These are phyloP conservation scores for Drosophila bunnanda DNA, from an alignment of 2,888 invertebrate species.

Conservation along the genomic window DNA sequence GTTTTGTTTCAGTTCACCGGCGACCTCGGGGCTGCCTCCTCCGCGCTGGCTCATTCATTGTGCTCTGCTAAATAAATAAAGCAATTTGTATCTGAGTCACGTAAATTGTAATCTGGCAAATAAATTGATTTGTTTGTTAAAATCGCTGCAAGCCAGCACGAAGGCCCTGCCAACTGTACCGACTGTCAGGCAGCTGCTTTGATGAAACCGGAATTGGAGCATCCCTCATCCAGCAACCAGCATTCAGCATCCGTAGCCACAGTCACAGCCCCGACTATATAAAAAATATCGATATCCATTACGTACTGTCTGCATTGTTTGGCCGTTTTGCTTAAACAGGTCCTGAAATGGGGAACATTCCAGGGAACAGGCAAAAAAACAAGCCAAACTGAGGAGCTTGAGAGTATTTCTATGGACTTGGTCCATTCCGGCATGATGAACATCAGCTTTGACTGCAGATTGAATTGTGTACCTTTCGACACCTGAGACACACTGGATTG, in stretches of 20 bases:
- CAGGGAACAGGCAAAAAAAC: neutral
- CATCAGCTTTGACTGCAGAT: conserved; percentile 5
- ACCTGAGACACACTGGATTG: conserved; percentile 40
- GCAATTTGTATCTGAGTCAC: conserved; percentile 73
- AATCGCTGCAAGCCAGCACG: conserved; percentile 46
- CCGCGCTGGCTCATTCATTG: conserved; percentile 25
- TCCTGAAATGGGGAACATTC: conserved; percentile 18
- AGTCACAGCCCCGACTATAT: conserved; percentile 18
- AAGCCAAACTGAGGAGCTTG: neutral
- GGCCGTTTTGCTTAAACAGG: conserved; percentile 21
- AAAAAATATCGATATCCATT: conserved; percentile 45
- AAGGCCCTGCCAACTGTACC: conserved; percentile 39
- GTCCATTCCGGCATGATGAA: conserved; percentile 2
- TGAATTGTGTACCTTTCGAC: conserved; percentile 52
- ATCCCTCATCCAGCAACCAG: conserved; percentile 17
- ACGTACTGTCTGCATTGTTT: conserved; percentile 15
- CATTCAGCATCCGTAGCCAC: conserved; percentile 1
- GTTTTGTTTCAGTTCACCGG: conserved; percentile 36
- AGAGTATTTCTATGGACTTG: neutral
- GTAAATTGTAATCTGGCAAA: conserved; percentile 75
- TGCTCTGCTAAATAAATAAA: conserved; percentile 54
- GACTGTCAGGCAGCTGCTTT: conserved; percentile 22
- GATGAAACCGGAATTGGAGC: conserved; percentile 31
- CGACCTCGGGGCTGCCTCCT: neutral
- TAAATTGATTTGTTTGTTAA: conserved; percentile 77